phyloP scores from a whole-genome alignment of 2,797 vertebrate genomes.

The Intellagama lesueurii region DNA sequence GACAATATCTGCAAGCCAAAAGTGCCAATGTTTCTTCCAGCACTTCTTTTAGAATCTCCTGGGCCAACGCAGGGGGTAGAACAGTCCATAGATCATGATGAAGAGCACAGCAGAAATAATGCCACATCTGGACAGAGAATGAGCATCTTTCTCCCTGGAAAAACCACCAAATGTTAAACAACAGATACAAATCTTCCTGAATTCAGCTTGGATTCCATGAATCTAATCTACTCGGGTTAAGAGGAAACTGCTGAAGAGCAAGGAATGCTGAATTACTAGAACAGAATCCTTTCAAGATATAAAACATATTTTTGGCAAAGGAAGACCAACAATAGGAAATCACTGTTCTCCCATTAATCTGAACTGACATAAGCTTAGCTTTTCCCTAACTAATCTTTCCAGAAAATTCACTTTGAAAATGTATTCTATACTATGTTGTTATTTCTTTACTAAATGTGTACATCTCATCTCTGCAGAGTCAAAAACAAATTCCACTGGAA shows the following conservation, averaged over 20 bases:
- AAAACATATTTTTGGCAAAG: conserved; percentile 69
- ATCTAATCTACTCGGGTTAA: conserved; percentile 78
- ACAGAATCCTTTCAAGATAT: conserved; percentile 74
- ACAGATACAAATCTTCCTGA: conserved; percentile 61
- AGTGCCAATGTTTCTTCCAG: conserved; percentile 87
- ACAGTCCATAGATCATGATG: conserved; percentile 90
- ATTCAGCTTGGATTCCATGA: conserved; percentile 68
- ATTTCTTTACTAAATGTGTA: conserved; percentile 16
- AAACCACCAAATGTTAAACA: conserved; percentile 74
- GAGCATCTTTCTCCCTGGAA: conserved; percentile 95
- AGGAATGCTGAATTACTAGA: conserved; percentile 68
- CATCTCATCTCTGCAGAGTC: background rate
- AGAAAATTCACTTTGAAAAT: conserved; percentile 52
- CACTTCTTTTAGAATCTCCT: conserved; percentile 87
- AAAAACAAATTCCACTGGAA: conserved; percentile 5
- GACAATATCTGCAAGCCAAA: conserved; percentile 88
- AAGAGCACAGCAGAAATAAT: conserved; percentile 92
- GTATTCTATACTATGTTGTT: conserved; percentile 26
- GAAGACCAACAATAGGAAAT: conserved; percentile 41
- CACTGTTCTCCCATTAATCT: conserved; percentile 48
- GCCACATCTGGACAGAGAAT: conserved; percentile 98
- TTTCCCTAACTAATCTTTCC: background rate
- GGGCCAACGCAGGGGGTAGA: conserved; percentile 84
- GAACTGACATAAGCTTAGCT: conserved; percentile 42
- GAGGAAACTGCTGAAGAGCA: conserved; percentile 75